Evolutionary conservation across 1,140 invertebrate genomes (phyloP).

Genomic region (Odontomachus brunneus): DNA sequence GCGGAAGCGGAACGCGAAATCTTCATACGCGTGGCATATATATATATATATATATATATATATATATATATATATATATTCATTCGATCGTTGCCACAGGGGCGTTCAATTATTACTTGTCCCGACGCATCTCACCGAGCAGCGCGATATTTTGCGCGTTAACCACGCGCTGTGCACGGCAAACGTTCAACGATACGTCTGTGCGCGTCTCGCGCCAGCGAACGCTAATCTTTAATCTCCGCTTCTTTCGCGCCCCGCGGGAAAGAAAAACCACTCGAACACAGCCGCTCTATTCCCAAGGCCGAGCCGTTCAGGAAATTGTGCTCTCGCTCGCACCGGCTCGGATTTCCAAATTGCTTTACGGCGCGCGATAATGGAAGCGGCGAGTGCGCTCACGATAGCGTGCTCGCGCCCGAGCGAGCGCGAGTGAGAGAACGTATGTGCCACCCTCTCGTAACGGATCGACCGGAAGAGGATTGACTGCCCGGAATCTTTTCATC

Average conservation of each 20-base stretch:
- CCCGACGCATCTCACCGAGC: constrained; percentile 2
- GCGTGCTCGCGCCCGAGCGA: not conserved
- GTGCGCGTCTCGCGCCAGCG: not conserved
- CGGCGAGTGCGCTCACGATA: too few species aligned
- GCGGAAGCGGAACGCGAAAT: not conserved
- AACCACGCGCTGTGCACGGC: too few species aligned
- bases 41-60: constrained; percentile 19
- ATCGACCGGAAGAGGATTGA: constrained; percentile 58
- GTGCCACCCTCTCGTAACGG: constrained; percentile 1
- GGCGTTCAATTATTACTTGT: constrained; percentile 42
- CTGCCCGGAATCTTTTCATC: constrained; percentile 25
- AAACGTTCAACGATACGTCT: constrained; percentile 23
- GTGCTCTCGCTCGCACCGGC: constrained; percentile 21
- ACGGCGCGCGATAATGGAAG: constrained; percentile 61
- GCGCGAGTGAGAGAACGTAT: too few species aligned
- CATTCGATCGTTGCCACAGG: constrained; percentile 26
- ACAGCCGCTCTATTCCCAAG: constrained; percentile 48
- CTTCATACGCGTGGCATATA: constrained; percentile 19
- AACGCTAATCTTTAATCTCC: constrained; percentile 60
- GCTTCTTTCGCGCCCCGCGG: constrained; percentile 47
- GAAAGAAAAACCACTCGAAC: constrained; percentile 53
- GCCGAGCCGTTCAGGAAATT: constrained; percentile 52
- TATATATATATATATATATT: too few species aligned
- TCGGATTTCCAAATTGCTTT: constrained; percentile 65
- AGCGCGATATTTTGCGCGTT: constrained; percentile 10